These are phyloP conservation scores for Neosilurus hyrtlii DNA, from an alignment of 2,797 vertebrate genomes.

Conservation along the genomic window DNA sequence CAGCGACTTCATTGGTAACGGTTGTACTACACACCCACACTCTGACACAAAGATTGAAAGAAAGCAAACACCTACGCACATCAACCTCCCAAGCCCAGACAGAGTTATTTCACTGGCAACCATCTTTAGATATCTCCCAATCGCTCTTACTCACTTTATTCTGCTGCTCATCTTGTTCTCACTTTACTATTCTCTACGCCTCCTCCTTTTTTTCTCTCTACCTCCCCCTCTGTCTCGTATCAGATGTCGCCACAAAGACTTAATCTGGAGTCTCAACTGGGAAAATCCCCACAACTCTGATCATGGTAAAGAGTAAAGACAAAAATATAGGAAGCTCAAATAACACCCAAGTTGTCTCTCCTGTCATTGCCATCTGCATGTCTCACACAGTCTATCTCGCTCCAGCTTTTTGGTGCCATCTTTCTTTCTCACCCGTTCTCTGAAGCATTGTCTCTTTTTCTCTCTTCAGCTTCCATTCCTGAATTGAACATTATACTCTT, in stretches of 20 bases:
- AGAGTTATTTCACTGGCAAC: conserved; percentile 42
- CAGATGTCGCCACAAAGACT: conserved; percentile 39
- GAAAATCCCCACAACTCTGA: conserved; percentile 45
- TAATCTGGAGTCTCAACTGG: conserved; percentile 33
- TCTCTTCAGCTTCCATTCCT: conserved; percentile 28
- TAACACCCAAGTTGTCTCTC: conserved; percentile 16
- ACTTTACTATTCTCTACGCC: conserved; percentile 22
- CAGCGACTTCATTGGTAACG: conserved; percentile 20
- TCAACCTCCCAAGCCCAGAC: conserved; percentile 22
- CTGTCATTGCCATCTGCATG: conserved; percentile 30
- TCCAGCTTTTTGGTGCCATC: conserved; percentile 14
- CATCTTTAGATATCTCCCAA: conserved; percentile 19
- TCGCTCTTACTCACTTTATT: conserved; percentile 26
- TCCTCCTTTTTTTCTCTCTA: conserved; percentile 12
- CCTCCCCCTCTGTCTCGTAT: conserved; percentile 31
- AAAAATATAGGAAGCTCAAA: conserved; percentile 44
- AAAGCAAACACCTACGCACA: conserved; percentile 38
- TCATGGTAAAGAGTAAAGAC: conserved; percentile 20
- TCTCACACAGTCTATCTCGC: conserved; percentile 30
- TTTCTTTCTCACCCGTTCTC: conserved; percentile 3
- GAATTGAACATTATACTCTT: conserved; percentile 20
- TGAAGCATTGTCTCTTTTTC: conserved; percentile 8
- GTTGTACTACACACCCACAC: conserved; percentile 39
- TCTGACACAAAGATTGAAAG: conserved; percentile 32
- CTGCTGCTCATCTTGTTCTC: conserved; percentile 33